phyloP scores from a whole-genome alignment of 30 jellyfish, hydroid and myxozoan genomes.

The Hydractinia symbiolongicarpus region DNA sequence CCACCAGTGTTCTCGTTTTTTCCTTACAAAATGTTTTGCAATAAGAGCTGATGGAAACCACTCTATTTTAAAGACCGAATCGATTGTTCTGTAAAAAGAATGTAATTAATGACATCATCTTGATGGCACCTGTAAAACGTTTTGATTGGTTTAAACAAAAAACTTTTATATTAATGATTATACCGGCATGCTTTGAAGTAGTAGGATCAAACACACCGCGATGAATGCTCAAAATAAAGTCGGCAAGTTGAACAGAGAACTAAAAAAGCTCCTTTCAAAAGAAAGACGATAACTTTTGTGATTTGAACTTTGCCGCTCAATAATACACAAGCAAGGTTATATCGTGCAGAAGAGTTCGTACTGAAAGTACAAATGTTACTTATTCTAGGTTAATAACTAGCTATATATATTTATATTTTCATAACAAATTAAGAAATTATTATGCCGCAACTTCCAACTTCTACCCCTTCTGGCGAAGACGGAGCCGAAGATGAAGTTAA shows the following conservation, averaged over 20 bases:
- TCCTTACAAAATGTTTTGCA: background rate
- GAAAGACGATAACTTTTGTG: slow-evolving; percentile 37
- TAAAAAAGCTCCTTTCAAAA: slow-evolving; percentile 32
- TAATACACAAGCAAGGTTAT: slow-evolving; percentile 7
- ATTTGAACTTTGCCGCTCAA: slow-evolving; percentile 52
- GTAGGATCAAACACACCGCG: slow-evolving; percentile 87
- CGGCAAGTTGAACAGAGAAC: slow-evolving; percentile 44
- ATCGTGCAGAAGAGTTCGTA: background rate
- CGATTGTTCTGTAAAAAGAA: slow-evolving; percentile 29
- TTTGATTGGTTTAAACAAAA: slow-evolving; percentile 81
- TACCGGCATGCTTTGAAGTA: slow-evolving; percentile 91
- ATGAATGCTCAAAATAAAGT: slow-evolving; percentile 59
- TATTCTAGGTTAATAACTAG: slow-evolving; percentile 9
- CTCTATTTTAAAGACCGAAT: slow-evolving; percentile 30
- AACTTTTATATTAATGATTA: slow-evolving; percentile 71
- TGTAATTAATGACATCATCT: slow-evolving; percentile 92
- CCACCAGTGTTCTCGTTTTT: too few relatives aligned
- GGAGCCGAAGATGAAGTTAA: slow-evolving; percentile 96
- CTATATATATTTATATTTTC: slow-evolving; percentile 5
- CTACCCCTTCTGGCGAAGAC: slow-evolving; percentile 84
- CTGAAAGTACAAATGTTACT: slow-evolving; percentile 6
- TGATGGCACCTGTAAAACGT: slow-evolving; percentile 99
- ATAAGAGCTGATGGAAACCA: slow-evolving; percentile 24
- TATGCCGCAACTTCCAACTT: slow-evolving; percentile 97
- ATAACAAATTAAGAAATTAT: slow-evolving; percentile 5